phyloP scores from a whole-genome alignment of 2,113 vertebrate genomes.

The Nibea coibor region DNA sequence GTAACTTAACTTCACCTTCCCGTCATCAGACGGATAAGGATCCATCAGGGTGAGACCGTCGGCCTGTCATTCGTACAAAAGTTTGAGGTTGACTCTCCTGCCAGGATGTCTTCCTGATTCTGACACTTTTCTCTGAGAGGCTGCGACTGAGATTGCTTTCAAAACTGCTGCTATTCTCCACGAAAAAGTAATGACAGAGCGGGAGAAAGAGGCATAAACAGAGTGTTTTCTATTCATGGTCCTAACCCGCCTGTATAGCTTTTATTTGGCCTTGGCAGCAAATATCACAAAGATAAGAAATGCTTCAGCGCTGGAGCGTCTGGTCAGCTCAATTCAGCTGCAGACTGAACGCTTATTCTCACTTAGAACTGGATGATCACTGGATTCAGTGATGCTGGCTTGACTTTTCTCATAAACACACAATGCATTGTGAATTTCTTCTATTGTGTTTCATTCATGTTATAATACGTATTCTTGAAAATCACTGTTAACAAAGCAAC shows the following conservation, averaged over 20 bases:
- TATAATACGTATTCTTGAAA: neutral
- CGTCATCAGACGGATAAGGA: constrained; percentile 24
- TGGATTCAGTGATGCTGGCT: neutral
- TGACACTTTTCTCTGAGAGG: constrained; percentile 38
- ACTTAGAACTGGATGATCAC: neutral
- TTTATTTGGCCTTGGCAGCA: constrained; percentile 52
- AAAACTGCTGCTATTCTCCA: constrained; percentile 43
- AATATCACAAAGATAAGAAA: constrained; percentile 52
- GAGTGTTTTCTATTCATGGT: constrained; percentile 57
- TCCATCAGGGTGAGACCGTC: constrained; percentile 8
- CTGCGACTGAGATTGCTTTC: constrained; percentile 53
- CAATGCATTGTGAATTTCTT: neutral
- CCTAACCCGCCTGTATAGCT: constrained; percentile 36
- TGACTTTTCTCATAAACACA: neutral
- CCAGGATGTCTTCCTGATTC: constrained; percentile 3
- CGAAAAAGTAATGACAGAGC: constrained; percentile 47
- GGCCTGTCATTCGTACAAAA: constrained; percentile 36
- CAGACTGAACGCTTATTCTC: constrained; percentile 2
- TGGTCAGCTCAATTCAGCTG: constrained; percentile 47
- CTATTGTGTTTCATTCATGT: neutral
- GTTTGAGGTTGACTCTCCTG: constrained; percentile 25
- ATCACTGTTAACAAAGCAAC: too few species aligned
- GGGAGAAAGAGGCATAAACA: constrained; percentile 40
- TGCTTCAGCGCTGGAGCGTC: constrained; percentile 12
- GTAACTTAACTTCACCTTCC: constrained; percentile 27